Evolutionary conservation across 2,113 vertebrate species (phyloP), one percentile per base, ranked within the genome.

Genomic region (Ramphastos sulfuratus): DNA sequence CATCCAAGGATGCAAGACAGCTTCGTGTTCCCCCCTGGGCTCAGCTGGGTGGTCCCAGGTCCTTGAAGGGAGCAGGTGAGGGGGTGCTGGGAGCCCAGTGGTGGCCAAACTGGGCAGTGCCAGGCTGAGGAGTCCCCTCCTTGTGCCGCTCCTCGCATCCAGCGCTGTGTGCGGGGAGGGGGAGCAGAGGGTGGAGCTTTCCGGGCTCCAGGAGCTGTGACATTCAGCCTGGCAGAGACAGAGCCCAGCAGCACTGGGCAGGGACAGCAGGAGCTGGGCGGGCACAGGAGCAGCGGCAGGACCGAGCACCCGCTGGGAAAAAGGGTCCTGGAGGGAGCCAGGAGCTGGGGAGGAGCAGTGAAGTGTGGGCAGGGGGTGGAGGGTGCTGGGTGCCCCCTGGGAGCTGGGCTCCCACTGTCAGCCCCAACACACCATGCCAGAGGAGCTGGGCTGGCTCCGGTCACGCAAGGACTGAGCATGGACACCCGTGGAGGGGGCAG

Each of bases 171-270:
- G 1, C 25, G 88, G 56, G 76, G 80, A 72, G 82, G 64, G 85
- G 67, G 55, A 76, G 91, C 1, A 2, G 89, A 78, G 87, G 94
- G 95, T 79, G 94, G 94, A 95, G 94, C 87, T 64, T 93, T 39
- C 12, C 69, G 89, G 8, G 48, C 74, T 30, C 69, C 55, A 67
- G 42, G 75, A 69, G 93, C 91, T 77, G 78, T 44, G 82, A 35
- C 85, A 55, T n/a, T 59, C 93, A 6, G 35, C 23, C 50, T 76
- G 1, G 3, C 48, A 5, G 80, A 54, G 44, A 25, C 70, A 0
- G 92, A 94, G 85, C 31, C 27, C 28, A 1, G 50, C n/a, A 7
- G 63, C 7, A 3, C 39, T 5, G 42, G 60, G 70, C 24, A 67
- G 58, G 64, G 64, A 28, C 72, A 66, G 69, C 18, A 46, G 4